A percentile compares a stretch with the other conserved stretches of the same genome.
phyloP scores from a whole-genome alignment of 2,797 vertebrate species.

The Falco biarmicus region DNA sequence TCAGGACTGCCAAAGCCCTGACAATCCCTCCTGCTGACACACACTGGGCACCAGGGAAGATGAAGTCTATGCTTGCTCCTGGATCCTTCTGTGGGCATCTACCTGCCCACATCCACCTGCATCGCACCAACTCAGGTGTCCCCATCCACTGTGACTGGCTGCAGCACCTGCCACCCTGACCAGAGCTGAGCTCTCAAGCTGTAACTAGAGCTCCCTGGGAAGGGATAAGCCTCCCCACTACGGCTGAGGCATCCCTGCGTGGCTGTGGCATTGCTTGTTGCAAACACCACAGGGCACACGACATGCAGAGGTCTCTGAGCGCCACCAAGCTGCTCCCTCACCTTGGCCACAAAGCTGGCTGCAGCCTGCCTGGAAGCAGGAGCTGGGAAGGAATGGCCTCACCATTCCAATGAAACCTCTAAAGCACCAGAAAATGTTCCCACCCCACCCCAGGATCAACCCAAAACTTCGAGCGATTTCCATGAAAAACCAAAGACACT shows the following conservation, averaged over 20 bases:
- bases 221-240: not conserved
- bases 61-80: not conserved
- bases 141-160: not conserved
- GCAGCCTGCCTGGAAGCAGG: not conserved
- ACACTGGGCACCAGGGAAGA: not conserved
- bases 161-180: not conserved
- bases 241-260: rapidly evolving
- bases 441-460: not conserved
- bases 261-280: not conserved
- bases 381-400: not conserved
- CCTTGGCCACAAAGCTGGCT: not conserved
- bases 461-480: not conserved
- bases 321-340: not conserved
- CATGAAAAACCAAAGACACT: not conserved
- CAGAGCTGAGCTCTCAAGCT: not conserved
- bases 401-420: slow-evolving; percentile 9
- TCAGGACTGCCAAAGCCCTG: not conserved
- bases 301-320: not conserved
- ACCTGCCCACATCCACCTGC: too few species aligned
- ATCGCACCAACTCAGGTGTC: not conserved
- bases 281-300: rapidly evolving
- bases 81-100: not conserved
- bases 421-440: not conserved
- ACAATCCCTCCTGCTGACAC: not conserved
- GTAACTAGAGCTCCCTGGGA: not conserved